phyloP scores from a whole-genome alignment of 2,888 invertebrate genomes.

The Lasioglossum leucozonium region DNA sequence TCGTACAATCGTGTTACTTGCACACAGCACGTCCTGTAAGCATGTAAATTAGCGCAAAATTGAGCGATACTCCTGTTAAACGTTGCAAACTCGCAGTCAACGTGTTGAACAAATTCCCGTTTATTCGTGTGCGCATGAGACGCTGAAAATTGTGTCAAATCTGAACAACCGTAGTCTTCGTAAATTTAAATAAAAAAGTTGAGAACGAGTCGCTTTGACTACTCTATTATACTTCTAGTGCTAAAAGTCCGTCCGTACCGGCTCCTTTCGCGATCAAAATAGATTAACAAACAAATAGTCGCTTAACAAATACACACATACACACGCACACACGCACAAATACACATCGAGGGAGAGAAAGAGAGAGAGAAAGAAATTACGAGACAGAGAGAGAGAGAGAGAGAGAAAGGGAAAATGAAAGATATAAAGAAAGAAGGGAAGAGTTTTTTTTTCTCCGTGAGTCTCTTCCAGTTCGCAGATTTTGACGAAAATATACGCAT shows the following conservation, averaged over 20 bases:
- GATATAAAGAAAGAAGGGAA: neutral
- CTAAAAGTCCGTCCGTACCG: conserved; percentile 19
- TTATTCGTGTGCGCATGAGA: neutral
- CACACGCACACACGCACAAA: neutral
- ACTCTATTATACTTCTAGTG: conserved; percentile 1
- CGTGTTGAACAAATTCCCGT: neutral
- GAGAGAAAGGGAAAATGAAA: neutral
- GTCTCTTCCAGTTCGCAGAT: neutral
- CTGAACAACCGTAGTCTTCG: neutral
- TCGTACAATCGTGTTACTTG: neutral
- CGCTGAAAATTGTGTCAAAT: neutral
- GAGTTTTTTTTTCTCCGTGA: neutral
- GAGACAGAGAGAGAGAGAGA: neutral
- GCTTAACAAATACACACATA: neutral
- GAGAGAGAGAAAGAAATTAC: neutral
- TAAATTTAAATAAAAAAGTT: neutral
- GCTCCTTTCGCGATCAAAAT: conserved; percentile 19
- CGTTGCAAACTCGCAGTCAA: neutral
- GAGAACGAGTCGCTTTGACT: neutral
- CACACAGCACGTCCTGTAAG: neutral
- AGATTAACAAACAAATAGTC: conserved; percentile 10
- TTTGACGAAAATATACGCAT: conserved; percentile 37
- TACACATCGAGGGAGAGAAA: neutral
- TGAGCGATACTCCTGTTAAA: neutral
- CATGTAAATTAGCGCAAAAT: neutral